A percentile compares a stretch with the other conserved stretches of the same genome.
These are phyloP conservation scores for Carposina sasakii DNA, from an alignment of 1,140 invertebrate genomes.

Conservation along the genomic window DNA sequence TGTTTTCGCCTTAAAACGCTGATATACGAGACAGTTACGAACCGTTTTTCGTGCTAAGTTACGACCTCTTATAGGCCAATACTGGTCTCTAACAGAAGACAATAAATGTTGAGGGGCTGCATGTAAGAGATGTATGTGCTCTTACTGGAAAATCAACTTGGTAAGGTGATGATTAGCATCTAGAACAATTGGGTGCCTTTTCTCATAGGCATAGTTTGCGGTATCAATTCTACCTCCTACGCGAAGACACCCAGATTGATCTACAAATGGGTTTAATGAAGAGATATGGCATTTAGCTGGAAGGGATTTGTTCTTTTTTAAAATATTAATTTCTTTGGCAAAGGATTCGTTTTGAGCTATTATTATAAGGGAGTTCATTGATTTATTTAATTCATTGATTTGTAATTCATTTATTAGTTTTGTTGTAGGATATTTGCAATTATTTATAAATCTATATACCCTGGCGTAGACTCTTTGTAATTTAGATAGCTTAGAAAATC, in stretches of 20 bases:
- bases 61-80: constrained; percentile 8
- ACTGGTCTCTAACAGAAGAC: neutral
- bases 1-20: no score
- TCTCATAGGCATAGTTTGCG: constrained; percentile 9
- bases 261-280: constrained; percentile 16
- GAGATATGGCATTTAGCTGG: constrained; percentile 1
- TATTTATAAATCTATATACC: constrained; percentile 21
- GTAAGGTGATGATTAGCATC: constrained; percentile 1
- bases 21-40: no score
- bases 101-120: constrained; percentile 10
- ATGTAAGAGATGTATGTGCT: constrained; percentile 6
- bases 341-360: constrained; percentile 24
- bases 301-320: constrained; percentile 8
- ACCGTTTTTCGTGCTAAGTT: no score
- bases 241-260: constrained; percentile 4
- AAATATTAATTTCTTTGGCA: constrained; percentile 14
- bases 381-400: constrained; percentile 15
- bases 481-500: constrained; percentile 19
- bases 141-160: constrained; percentile 2
- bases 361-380: constrained; percentile 20
- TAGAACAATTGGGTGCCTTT: constrained; percentile 11
- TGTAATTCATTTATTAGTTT: constrained; percentile 12
- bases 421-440: constrained; percentile 13
- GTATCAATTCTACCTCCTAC: constrained; percentile 6
- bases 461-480: constrained; percentile 17